Base-by-base conservation (phyloP, 2,888 invertebrate species). In the Drosophila vallismaia region DNA sequence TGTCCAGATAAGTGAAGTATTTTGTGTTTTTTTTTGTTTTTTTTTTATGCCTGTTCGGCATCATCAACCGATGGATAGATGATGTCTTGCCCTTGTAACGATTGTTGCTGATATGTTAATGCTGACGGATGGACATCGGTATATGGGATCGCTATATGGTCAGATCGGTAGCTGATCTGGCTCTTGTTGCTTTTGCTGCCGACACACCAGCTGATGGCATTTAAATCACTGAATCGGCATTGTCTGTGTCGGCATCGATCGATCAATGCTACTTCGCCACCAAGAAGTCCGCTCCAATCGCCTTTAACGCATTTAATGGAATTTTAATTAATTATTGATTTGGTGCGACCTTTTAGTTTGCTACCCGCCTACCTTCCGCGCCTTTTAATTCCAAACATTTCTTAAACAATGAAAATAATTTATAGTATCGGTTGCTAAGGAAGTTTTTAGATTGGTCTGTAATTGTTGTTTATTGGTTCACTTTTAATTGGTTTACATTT, bases 71-170 rank as follows among this genome's bases (percentile, higher is more conserved):
- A 31, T 72, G 63, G 59, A 48, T 53, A 42, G 70, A 36, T 59
- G 63, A 44, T 67, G 67, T 63, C 64, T 36, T 87, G 83, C 84
- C 83, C 83, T 84, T 84, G 83, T 84, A 84, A 77, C 83, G 75
- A 88, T 82, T 86, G 72, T 59, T 62, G 70, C 59, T 60, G 76
- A 81, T 87, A 83, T 87, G 87, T 87, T 83, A 83, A 83, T 87
- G 40, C 40, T 42, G 87, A 67, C 74, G 58, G 63, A 73, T 71
- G 72, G 79, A 53, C 53, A 63, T 59, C 50, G 70, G 70, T 12
- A 54, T 66, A 19, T 40, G 64, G 51, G 49, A 63, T 64, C 19
- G 12, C 29, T 50, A 48, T 42, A 7, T 42, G 58, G 14, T 46
- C 40, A 9, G 14, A 62, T 75, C 76, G 76, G 74, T 81, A 83